Evolutionary conservation across 2,888 invertebrate species (phyloP), one percentile per base, ranked within the genome.

Genomic region (Mycogona germanica): DNA sequence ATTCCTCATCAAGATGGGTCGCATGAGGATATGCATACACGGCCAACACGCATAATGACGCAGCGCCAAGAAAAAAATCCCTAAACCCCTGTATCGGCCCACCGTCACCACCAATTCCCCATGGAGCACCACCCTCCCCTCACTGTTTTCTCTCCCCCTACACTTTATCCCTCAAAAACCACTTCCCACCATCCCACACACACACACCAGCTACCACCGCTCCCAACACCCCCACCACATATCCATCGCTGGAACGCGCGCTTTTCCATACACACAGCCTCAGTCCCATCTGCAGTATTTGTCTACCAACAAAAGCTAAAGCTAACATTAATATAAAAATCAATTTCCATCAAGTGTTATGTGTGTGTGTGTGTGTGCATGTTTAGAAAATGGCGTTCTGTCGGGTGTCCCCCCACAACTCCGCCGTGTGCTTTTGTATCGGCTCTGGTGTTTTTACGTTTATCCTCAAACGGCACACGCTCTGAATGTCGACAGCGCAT

Each of bases 301-400:
- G 7, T 6, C 41, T 40, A 17, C 6, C 21, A 51, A 51, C 51
- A 51, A 51, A 51, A 51, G 51, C 51, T 41, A 51, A 51, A 51
- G 51, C 51, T 41, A 51, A 51, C 51, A 51, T 51, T 51, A 51
- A 51, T 51, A 51, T 51, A 51, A 51, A 51, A 51, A 51, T 51
- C 51, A 51, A 51, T 51, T 51, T 51, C 51, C 51, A 51, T 51
- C 30, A 51, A 51, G 40, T 28, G 38, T 30, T 30, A 49, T 49
- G 48, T 48, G 30, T 32, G 30, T n/a, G 25, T 29, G 23, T 48
- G 48, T 21, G 23, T 37, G 51, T 51, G 35, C 41, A 51, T 51
- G 51, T 47, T 47, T 47, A 47, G 47, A 47, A n/a, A n/a, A 47
- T 47, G 30, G 30, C 32, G 28, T 47, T 47, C 47, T 32, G 47